These are phyloP conservation scores for Nyctibius grandis DNA, from an alignment of 2,797 vertebrate genomes.

Conservation along the genomic window DNA sequence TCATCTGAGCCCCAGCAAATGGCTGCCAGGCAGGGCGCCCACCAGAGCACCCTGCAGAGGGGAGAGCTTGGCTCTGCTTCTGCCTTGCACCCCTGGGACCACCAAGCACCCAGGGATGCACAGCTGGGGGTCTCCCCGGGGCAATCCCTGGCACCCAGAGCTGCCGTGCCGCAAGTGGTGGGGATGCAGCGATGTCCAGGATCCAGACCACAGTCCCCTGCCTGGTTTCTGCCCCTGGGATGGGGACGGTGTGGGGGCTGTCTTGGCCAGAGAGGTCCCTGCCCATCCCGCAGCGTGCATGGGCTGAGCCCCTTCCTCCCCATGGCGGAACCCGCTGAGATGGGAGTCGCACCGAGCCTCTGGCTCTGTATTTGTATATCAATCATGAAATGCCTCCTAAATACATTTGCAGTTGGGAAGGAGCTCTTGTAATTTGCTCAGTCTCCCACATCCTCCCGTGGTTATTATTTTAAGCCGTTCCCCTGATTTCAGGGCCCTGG, in stretches of 20 bases:
- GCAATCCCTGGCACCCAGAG: background rate
- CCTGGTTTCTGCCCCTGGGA: background rate
- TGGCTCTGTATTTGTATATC: background rate
- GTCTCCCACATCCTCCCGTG: background rate
- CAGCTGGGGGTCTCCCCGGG: background rate
- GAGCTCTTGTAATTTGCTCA: background rate
- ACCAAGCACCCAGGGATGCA: background rate
- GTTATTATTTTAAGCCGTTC: background rate
- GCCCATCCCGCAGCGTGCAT: accelerated
- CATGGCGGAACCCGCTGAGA: accelerated
- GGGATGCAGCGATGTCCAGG: background rate
- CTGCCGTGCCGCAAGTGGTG: accelerated
- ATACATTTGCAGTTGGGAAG: background rate
- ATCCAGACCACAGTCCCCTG: background rate
- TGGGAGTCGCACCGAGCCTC: accelerated
- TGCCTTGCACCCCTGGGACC: background rate
- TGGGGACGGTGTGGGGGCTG: accelerated
- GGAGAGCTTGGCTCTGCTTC: background rate
- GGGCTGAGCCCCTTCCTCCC: background rate
- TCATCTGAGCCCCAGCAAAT: background rate
- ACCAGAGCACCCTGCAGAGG: accelerated
- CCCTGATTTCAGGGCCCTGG: background rate
- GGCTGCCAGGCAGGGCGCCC: background rate
- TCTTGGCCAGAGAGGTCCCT: background rate
- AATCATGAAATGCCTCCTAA: background rate